A percentile compares a stretch with the other conserved stretches of the same genome.
These are phyloP conservation scores for Deilephila porcellus DNA, from an alignment of 2,888 invertebrate species.

Conservation along the genomic window DNA sequence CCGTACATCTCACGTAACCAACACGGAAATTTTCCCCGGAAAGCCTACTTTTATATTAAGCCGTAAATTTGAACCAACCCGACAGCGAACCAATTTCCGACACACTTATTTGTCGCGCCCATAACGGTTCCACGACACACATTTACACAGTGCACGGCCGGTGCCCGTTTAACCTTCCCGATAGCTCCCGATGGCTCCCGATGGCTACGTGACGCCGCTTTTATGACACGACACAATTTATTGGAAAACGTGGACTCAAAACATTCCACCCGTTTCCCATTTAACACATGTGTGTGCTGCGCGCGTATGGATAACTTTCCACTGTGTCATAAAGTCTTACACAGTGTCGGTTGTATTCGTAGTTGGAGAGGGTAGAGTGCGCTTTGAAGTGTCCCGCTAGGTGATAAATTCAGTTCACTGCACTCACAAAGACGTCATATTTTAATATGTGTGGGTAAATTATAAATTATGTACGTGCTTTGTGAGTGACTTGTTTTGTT, in stretches of 20 bases:
- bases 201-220: constrained; percentile 58
- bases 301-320: constrained; percentile 31
- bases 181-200: constrained; percentile 47
- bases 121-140: constrained; percentile 29
- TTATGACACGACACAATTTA: constrained; percentile 67
- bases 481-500: constrained; percentile 1
- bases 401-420: constrained; percentile 49
- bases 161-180: constrained; percentile 53
- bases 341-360: constrained; percentile 35
- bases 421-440: constrained; percentile 39
- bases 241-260: constrained; percentile 65
- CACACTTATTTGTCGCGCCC: constrained; percentile 38
- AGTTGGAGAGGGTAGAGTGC: constrained; percentile 35
- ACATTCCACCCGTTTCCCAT: constrained; percentile 50
- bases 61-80: constrained; percentile 68
- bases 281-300: constrained; percentile 38
- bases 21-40: constrained; percentile 56
- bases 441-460: constrained; percentile 19
- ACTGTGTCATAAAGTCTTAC: constrained; percentile 33
- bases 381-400: constrained; percentile 45
- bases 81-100: constrained; percentile 62
- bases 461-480: constrained; percentile 7
- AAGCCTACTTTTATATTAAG: constrained; percentile 71
- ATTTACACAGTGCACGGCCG: constrained; percentile 27
- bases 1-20: constrained; percentile 51